Conservation (phyloP, 1,140 invertebrate genomes). For the Tetraneura akinire region DNA sequence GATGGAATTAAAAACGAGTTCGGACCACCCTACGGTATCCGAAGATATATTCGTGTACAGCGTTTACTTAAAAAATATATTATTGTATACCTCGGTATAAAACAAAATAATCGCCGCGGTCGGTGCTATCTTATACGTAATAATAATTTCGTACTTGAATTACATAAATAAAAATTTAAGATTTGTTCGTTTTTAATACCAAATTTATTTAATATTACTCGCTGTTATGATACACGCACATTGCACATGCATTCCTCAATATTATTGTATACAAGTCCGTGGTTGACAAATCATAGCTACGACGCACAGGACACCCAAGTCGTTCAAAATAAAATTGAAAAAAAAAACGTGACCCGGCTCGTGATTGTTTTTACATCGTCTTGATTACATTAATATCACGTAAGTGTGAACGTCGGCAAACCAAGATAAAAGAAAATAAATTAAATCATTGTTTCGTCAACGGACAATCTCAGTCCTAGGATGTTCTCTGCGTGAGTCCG, state of each 20-base stretch:
- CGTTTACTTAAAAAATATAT: background rate
- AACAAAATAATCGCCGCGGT: background rate
- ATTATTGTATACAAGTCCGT: too few relatives aligned
- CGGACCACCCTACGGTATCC: background rate
- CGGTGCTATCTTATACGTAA: too few relatives aligned
- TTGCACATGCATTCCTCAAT: too few relatives aligned
- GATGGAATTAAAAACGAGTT: conserved; percentile 2
- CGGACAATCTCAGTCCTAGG: background rate
- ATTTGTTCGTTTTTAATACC: too few relatives aligned
- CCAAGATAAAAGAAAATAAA: background rate
- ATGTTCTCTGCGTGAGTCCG: conserved; percentile 4
- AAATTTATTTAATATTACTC: too few relatives aligned
- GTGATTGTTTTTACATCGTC: conserved; percentile 48
- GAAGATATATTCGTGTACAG: background rate
- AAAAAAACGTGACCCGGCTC: conserved; percentile 9
- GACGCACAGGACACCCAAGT: conserved; percentile 34
- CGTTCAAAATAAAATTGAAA: background rate
- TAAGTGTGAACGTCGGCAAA: background rate
- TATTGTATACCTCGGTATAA: background rate
- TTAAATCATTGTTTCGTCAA: background rate
- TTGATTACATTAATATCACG: conserved; percentile 11
- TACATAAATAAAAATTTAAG: too few relatives aligned
- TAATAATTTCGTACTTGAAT: too few relatives aligned
- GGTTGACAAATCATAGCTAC: too few relatives aligned
- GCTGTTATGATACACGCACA: too few relatives aligned